phyloP scores from a whole-genome alignment of 2,113 vertebrate species.

The Cyprichromis sp. region DNA sequence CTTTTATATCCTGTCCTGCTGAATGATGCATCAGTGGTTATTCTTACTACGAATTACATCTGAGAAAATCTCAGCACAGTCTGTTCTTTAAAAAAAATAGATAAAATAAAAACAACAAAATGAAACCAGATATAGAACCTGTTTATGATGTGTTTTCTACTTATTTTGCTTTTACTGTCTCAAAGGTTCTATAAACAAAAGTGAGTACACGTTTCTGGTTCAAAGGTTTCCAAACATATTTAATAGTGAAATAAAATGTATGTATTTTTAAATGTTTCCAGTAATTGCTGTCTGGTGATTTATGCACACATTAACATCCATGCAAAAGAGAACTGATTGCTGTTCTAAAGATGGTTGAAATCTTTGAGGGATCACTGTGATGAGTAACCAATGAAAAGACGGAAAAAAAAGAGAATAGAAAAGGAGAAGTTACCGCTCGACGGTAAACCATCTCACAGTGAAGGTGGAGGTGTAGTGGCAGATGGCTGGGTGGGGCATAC shows the following conservation, averaged over 20 bases:
- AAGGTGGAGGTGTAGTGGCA: slow-evolving; percentile 32
- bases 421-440: slow-evolving; percentile 12
- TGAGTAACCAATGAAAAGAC: neutral
- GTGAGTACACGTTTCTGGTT: neutral
- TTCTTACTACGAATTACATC: neutral
- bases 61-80: neutral
- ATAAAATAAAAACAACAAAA: neutral
- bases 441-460: neutral
- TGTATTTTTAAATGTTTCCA: neutral
- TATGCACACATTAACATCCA: slow-evolving; percentile 38
- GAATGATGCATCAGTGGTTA: neutral
- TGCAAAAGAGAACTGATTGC: slow-evolving; percentile 34
- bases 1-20: neutral
- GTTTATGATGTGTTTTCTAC: neutral
- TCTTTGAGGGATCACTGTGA: neutral
- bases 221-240: slow-evolving; percentile 12
- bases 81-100: neutral
- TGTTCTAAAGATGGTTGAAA: neutral
- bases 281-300: neutral
- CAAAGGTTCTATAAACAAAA: slow-evolving; percentile 48
- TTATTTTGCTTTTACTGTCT: slow-evolving; percentile 76
- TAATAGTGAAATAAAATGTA: slow-evolving; percentile 10
- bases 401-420: slow-evolving; percentile 3
- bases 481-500: slow-evolving; percentile 74
- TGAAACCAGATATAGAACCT: neutral